These are phyloP conservation scores for Gastrophysa polygoni DNA, from an alignment of 2,888 invertebrate species.

Conservation along the genomic window DNA sequence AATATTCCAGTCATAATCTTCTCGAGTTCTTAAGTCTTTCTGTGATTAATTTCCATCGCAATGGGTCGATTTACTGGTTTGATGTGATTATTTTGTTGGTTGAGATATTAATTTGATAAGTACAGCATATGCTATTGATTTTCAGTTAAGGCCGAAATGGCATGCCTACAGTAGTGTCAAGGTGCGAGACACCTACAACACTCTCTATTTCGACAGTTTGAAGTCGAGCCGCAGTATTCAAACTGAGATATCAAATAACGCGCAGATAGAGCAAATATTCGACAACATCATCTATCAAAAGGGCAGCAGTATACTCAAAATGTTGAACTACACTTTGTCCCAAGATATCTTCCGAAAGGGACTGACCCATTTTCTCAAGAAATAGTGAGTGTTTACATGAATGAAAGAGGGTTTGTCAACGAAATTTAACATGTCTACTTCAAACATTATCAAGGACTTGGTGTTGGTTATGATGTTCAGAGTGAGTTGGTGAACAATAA, in stretches of 20 bases:
- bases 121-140: too few species aligned
- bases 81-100: too few species aligned
- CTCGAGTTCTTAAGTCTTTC: too few species aligned
- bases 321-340: constrained; percentile 65
- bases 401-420: too few species aligned
- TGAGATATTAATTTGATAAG: too few species aligned
- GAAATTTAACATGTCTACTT: too few species aligned
- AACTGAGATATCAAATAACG: constrained; percentile 60
- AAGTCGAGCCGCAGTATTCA: constrained; percentile 65
- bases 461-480: too few species aligned
- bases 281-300: constrained; percentile 56
- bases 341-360: constrained; percentile 62
- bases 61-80: too few species aligned
- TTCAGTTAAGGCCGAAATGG: constrained; percentile 65
- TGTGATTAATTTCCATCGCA: too few species aligned
- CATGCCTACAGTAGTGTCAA: constrained; percentile 63
- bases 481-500: too few species aligned
- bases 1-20: too few species aligned
- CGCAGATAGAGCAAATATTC: constrained; percentile 66
- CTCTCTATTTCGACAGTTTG: constrained; percentile 62
- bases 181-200: constrained; percentile 62
- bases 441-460: too few species aligned
- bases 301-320: constrained; percentile 65
- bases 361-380: constrained; percentile 61
- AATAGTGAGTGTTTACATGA: constrained; percentile 60